Conservation (phyloP, 2,888 invertebrate species). For the Spilarctia lutea region DNA sequence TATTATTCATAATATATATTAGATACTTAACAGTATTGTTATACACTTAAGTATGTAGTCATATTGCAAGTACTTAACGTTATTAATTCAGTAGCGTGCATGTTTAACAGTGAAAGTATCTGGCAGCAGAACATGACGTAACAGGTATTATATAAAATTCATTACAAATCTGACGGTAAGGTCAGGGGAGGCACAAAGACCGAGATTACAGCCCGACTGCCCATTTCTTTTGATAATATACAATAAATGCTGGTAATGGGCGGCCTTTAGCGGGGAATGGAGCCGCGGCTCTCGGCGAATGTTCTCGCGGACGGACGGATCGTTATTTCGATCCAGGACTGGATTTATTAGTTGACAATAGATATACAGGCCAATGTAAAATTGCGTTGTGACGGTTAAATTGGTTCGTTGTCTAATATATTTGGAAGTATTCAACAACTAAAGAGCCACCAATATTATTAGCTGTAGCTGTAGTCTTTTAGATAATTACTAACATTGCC, state of each 20-base stretch:
- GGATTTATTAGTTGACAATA: background rate
- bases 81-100: conserved; percentile 44
- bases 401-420: background rate
- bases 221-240: conserved; percentile 50
- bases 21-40: conserved; percentile 38
- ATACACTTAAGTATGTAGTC: conserved; percentile 36
- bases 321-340: background rate
- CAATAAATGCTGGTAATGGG: conserved; percentile 40
- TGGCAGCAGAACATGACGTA: conserved; percentile 24
- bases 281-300: background rate
- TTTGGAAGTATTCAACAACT: background rate
- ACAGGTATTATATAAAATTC: conserved; percentile 37
- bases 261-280: conserved; percentile 9
- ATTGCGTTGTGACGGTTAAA: background rate
- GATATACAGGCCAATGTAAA: background rate
- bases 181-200: conserved; percentile 34
- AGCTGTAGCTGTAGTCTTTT: background rate
- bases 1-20: conserved; percentile 23
- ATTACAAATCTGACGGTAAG: conserved; percentile 38
- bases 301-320: background rate
- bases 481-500: background rate
- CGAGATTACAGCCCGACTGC: conserved; percentile 31
- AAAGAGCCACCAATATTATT: background rate
- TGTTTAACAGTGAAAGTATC: conserved; percentile 28
- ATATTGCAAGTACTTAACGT: conserved; percentile 25